Evolutionary conservation across 1,140 invertebrate species (phyloP), one percentile per base, ranked within the genome.

Genomic region (Tetramorium simillimum): DNA sequence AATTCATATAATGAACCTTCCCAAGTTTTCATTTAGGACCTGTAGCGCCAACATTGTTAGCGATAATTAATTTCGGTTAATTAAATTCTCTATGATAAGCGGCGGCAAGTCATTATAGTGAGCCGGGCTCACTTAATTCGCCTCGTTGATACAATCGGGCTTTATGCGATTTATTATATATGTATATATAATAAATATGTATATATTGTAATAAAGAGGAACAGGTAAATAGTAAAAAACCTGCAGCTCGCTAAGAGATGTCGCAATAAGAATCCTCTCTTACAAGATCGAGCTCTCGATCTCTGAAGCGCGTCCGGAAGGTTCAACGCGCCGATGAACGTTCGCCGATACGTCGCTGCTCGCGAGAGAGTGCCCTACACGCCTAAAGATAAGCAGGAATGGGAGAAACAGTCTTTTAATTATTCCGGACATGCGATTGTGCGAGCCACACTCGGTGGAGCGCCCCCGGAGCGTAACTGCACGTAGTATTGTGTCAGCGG

Each of bases 401-500:
- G 12, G 49, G 51, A 70, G 56, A 89, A 87, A 90, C 84, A 56
- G 49, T 60, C 76, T 81, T 58, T 90, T 92, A 90, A 92, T 91
- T 92, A 92, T 92, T 92, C 89, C 65, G 69, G 24, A 88, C 89
- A 87, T 89, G 89, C 84, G 51, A 87, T 86, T 82, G 73, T 85
- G 82, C 70, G 73, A 86, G 81, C 80, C 88, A 89, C 90, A 89
- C 65, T 88, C 85, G 73, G 86, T 86, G 85, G 88, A 91, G 84
- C 67, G 88, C 82, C 53, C 88, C 91, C 88, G 87, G 76, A 88
- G 87, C 92, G 92, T 92, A 88, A 88, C 84, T 91, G 92, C 94
- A 93, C 93, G 93, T 94, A 94, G 87, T 92, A 94, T 94, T 94
- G 92, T 94, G 93, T 94, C 93, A 94, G 92, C 89, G 90, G 89